Evolutionary conservation across 1,140 invertebrate species (phyloP).

Genomic region (Drosophila oshimai): DNA sequence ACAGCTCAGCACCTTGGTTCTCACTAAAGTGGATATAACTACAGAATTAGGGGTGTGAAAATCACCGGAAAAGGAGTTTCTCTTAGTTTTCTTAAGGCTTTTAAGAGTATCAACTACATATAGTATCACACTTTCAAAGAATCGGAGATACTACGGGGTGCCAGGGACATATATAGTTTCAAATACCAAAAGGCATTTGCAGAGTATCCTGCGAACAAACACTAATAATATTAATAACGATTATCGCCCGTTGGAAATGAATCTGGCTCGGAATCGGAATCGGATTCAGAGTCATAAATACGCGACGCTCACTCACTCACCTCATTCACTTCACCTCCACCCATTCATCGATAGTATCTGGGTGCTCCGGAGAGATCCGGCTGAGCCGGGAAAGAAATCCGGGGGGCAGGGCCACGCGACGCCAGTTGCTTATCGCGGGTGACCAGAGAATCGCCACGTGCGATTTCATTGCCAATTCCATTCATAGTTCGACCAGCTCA

Average conservation of each 20-base stretch:
- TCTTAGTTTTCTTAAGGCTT: no score
- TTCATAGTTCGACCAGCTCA: slow-evolving; percentile 48
- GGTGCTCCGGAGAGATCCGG: not conserved
- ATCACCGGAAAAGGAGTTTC: not conserved
- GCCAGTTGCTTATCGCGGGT: slow-evolving; percentile 79
- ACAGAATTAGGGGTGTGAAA: not conserved
- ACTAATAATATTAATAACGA: slow-evolving; percentile 79
- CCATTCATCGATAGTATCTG: slow-evolving; percentile 51
- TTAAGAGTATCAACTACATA: no score
- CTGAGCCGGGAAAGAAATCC: not conserved
- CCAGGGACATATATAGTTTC: not conserved
- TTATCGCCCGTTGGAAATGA: slow-evolving; percentile 47
- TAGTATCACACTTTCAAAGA: no score
- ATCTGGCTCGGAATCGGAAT: slow-evolving; percentile 38
- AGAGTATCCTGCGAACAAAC: slow-evolving; percentile 25
- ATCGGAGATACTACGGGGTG: not conserved
- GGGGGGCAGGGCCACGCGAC: slow-evolving; percentile 52
- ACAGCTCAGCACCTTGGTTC: slow-evolving; percentile 43
- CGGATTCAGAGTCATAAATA: slow-evolving; percentile 71
- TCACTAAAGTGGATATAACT: no score
- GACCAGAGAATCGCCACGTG: slow-evolving; percentile 75
- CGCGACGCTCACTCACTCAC: slow-evolving; percentile 22
- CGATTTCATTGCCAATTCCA: slow-evolving; percentile 50
- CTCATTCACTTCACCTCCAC: slow-evolving; percentile 4
- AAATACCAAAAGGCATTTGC: not conserved